phyloP scores from a whole-genome alignment of 2,797 vertebrate species.

The Ceryle rudis region DNA sequence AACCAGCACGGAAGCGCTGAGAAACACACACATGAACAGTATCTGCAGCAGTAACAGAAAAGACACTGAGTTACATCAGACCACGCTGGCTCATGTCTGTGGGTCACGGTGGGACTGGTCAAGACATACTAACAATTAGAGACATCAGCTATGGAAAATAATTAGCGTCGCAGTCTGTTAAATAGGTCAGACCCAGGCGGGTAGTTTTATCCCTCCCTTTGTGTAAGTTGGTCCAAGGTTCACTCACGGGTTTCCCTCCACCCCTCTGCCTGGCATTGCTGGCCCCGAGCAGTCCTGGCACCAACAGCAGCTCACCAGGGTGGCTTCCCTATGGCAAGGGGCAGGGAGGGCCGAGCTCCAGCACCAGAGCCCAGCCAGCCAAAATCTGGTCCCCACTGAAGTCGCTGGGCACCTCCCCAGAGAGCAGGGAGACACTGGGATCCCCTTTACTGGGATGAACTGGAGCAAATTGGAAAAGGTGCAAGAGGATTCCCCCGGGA shows the following conservation, averaged over 20 bases:
- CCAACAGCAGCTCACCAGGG: fast-evolving
- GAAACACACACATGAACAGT: slow-evolving; percentile 48
- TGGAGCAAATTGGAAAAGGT: neutral
- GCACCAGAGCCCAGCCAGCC: neutral
- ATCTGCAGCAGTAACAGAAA: slow-evolving; percentile 35
- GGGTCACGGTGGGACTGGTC: slow-evolving; percentile 15
- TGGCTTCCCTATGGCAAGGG: neutral
- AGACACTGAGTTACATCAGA: slow-evolving; percentile 42
- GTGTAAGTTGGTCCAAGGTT: neutral
- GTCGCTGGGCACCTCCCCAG: neutral
- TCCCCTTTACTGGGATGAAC: neutral
- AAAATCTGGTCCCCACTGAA: neutral
- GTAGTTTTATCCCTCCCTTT: neutral
- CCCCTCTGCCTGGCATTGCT: neutral
- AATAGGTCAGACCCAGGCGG: neutral
- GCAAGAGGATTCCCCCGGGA: neutral
- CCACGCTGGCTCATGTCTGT: neutral
- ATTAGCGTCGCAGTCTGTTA: neutral
- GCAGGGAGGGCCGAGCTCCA: neutral
- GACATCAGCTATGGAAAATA: slow-evolving; percentile 46
- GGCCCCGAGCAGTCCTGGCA: neutral
- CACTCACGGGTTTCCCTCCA: neutral
- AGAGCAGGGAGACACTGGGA: fast-evolving
- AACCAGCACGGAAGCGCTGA: slow-evolving; percentile 61
- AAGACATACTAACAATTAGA: slow-evolving; percentile 54